These are phyloP conservation scores for Etheostoma spectabile DNA, from an alignment of 2,113 vertebrate genomes.

Conservation along the genomic window DNA sequence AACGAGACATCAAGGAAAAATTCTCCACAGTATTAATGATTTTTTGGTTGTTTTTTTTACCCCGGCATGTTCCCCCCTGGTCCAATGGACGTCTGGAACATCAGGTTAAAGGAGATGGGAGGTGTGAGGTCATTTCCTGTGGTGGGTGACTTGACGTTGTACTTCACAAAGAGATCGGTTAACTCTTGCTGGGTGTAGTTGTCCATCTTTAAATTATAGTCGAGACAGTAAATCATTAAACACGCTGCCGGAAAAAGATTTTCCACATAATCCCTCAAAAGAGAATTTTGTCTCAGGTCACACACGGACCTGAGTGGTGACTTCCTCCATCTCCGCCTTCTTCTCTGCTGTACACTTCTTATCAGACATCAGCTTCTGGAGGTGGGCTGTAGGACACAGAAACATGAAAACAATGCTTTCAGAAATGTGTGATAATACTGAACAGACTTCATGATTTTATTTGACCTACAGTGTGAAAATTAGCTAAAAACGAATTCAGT, in stretches of 20 bases:
- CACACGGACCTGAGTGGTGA: constrained; percentile 89
- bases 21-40: not conserved
- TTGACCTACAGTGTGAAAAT: not conserved
- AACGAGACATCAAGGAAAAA: not conserved
- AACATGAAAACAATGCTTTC: not conserved
- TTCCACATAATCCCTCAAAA: not conserved
- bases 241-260: not conserved
- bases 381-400: constrained; percentile 85
- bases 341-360: constrained; percentile 95
- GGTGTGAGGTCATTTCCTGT: constrained; percentile 95
- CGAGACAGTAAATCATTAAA: not conserved
- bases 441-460: no score
- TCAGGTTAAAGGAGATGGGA: constrained; percentile 96
- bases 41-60: constrained; percentile 67
- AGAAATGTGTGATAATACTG: not conserved
- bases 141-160: constrained; percentile 94
- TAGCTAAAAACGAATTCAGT: not conserved
- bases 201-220: constrained; percentile 86
- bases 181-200: constrained; percentile 95
- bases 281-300: not conserved
- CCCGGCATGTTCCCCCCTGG: constrained; percentile 97
- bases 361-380: constrained; percentile 97
- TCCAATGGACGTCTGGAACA: constrained; percentile 99
- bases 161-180: constrained; percentile 94
- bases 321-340: constrained; percentile 94